Base-by-base conservation (phyloP, 64 coral and sea anemone species). In the Acropora tenuis region DNA sequence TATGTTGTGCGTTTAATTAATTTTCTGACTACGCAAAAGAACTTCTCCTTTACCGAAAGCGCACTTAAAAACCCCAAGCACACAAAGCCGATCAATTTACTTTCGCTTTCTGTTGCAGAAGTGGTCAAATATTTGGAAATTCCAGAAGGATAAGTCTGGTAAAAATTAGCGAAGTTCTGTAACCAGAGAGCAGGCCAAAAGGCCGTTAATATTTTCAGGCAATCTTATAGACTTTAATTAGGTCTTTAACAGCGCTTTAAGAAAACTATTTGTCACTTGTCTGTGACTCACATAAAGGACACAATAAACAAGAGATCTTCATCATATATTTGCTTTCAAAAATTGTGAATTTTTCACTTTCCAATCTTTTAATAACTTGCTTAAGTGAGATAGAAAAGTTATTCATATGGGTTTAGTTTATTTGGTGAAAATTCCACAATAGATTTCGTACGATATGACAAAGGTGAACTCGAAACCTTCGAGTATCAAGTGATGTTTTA, bases 231-330 rank as follows among this genome's bases (percentile, higher is more conserved):
- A 85, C 72, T 61, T 85, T 85, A 85, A 85, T 85, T 85, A 46
- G 63, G 61, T 85, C 65, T 65, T 85, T 84, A 84, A 84, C 52
- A 7, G 52, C 1, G 80, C 63, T 71, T 30, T 71, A 71, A 63
- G 52, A 5, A 84, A 84, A 85, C 65, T 85, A 71, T 71, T 85
- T 85, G 82, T 85, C 82, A 85, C 47, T 71, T 85, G 82, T 85
- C 63, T 85, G 82, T 48, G n/a, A 85, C 47, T 48, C 47, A 85
- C 82, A 85, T 85, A 71, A 85, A 65, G 18, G 82, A 20, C 82
- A 85, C 61, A 85, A 71, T 82, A 49, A 44, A 41, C 44, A 85
- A 65, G 72, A 49, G 6, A 45, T 9, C 82, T 50, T 65, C 43
- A 47, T 58, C 46, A 85, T 71, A 85, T 85, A 85, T 85, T 85